These are phyloP conservation scores for Acyrthosiphon pisum DNA, from an alignment of 1,140 invertebrate genomes.

Conservation along the genomic window DNA sequence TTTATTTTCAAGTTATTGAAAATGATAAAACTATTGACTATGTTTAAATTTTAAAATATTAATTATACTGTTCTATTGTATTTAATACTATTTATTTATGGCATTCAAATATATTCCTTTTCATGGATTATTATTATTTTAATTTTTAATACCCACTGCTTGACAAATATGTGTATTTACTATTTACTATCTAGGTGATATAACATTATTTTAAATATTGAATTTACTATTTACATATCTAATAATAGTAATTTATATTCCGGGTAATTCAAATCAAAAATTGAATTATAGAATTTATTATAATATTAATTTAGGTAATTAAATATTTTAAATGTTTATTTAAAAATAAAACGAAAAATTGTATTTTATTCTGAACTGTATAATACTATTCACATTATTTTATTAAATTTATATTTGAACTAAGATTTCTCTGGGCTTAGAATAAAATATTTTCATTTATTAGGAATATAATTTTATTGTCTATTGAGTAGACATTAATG, in stretches of 20 bases:
- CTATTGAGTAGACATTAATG: not conserved
- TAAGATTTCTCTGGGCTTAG: not conserved
- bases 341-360: not conserved
- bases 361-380: not conserved
- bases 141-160: not conserved
- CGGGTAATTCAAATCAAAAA: not conserved
- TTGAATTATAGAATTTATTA: not conserved
- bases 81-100: not conserved
- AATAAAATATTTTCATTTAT: not conserved
- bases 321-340: not conserved
- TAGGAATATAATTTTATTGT: not conserved
- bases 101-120: not conserved
- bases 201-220: not conserved
- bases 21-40: not conserved
- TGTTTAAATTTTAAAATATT: not conserved
- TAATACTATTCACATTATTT: not conserved
- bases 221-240: not conserved
- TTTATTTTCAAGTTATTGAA: not conserved
- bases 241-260: not conserved
- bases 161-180: not conserved
- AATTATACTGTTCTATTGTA: not conserved
- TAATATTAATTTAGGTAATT: not conserved
- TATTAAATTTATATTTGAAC: not conserved
- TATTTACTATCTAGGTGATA: not conserved
- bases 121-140: not conserved